A percentile compares a stretch with the other conserved stretches of the same genome.
phyloP scores from a whole-genome alignment of 2,888 invertebrate species.

The Caenorhabditis imperialis region DNA sequence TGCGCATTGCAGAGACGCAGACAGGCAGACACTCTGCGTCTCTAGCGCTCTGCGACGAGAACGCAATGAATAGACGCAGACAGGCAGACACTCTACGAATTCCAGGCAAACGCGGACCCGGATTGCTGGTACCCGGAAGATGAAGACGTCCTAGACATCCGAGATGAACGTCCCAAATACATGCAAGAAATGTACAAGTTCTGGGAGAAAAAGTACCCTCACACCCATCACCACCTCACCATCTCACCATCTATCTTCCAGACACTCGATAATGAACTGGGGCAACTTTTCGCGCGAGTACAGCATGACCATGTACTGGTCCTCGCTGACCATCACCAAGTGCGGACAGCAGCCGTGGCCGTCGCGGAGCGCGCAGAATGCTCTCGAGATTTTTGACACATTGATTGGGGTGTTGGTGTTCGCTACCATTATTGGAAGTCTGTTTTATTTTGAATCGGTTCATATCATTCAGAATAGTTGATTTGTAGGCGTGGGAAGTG shows the following conservation, averaged over 20 bases:
- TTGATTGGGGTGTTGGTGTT: constrained; percentile 75
- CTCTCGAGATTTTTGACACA: constrained; percentile 74
- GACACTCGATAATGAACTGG: constrained; percentile 22
- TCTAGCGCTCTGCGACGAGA: no score
- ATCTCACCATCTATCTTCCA: constrained; percentile 10
- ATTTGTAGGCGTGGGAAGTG: constrained; percentile 28
- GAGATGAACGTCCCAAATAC: constrained; percentile 57
- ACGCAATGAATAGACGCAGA: no score
- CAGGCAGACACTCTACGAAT: no score
- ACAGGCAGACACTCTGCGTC: no score
- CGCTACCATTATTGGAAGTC: constrained; percentile 75
- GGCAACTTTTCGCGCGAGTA: constrained; percentile 76
- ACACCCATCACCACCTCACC: no score
- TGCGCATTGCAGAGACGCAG: no score
- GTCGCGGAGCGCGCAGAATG: constrained; percentile 70
- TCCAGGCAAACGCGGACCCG: constrained; percentile 40
- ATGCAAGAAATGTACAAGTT: constrained; percentile 52
- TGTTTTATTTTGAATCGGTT: background rate
- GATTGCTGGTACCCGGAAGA: constrained; percentile 51
- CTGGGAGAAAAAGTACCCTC: constrained; percentile 59
- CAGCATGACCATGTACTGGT: constrained; percentile 76
- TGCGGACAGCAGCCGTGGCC: constrained; percentile 77
- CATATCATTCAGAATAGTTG: background rate
- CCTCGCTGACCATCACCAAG: constrained; percentile 74
- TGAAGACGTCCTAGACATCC: constrained; percentile 42